These are phyloP conservation scores for Oreonectes daqikongensis DNA, from an alignment of 2,797 vertebrate species.

Conservation along the genomic window DNA sequence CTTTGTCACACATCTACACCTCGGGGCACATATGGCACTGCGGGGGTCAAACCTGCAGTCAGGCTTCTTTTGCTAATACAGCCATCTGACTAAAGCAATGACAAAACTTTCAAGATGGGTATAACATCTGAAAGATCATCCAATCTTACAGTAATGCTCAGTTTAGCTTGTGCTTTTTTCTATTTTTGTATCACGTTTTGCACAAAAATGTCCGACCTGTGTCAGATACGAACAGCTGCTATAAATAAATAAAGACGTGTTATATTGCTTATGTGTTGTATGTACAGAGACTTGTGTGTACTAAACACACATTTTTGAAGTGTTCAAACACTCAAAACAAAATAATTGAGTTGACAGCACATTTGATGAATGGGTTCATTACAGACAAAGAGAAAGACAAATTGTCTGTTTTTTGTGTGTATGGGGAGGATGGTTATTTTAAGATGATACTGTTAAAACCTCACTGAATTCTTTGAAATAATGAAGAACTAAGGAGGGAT, in stretches of 20 bases:
- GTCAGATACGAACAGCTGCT: constrained; percentile 3
- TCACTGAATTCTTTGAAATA: neutral
- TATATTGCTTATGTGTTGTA: constrained; percentile 1
- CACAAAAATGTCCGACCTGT: neutral
- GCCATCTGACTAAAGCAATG: constrained; percentile 26
- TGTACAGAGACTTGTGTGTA: constrained; percentile 1
- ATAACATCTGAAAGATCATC: neutral
- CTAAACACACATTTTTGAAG: neutral
- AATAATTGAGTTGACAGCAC: neutral
- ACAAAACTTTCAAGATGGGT: constrained; percentile 5
- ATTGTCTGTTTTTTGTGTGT: neutral
- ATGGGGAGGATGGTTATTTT: neutral
- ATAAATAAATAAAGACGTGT: neutral
- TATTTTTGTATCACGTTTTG: neutral
- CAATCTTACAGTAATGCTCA: neutral
- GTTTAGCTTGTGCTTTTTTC: neutral
- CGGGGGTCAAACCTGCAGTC: constrained; percentile 35
- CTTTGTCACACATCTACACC: constrained; percentile 42
- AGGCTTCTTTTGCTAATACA: constrained; percentile 34
- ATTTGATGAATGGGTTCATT: constrained; percentile 21
- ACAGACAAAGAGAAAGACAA: neutral
- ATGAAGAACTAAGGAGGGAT: neutral
- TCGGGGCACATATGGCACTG: constrained; percentile 12
- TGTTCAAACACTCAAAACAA: neutral
- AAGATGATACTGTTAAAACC: neutral